Evolutionary conservation across 2,797 vertebrate species (phyloP).

Genomic region (Oreochromis mossambicus): DNA sequence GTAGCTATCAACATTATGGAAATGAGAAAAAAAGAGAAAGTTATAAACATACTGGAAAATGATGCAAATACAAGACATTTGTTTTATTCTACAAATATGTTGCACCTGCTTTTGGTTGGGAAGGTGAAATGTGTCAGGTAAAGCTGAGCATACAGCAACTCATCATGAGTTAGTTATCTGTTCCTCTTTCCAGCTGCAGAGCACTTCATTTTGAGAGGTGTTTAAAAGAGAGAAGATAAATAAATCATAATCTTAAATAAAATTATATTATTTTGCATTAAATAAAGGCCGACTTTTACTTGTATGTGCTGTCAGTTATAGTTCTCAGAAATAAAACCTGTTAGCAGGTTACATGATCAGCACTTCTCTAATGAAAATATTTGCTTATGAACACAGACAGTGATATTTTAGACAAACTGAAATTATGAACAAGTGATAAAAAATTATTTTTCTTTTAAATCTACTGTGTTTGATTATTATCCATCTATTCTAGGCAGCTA

Average conservation of each 20-base stretch:
- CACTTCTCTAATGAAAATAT: neutral
- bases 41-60: neutral
- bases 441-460: neutral
- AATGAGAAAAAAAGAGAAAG: neutral
- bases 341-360: neutral
- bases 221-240: fast-evolving
- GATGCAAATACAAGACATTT: neutral
- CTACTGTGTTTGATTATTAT: neutral
- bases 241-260: neutral
- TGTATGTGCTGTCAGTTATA: neutral
- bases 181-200: neutral
- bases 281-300: neutral
- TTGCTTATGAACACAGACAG: neutral
- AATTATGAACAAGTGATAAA: neutral
- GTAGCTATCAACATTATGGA: neutral
- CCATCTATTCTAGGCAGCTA: too few relatives aligned
- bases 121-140: neutral
- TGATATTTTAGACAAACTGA: neutral
- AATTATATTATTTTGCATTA: neutral
- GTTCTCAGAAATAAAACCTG: fast-evolving
- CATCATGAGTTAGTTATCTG: neutral
- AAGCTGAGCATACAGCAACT: fast-evolving
- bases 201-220: neutral
- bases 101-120: neutral
- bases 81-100: neutral